Conservation (phyloP, 2,113 vertebrate species). For the Oxyruncus cristatus region DNA sequence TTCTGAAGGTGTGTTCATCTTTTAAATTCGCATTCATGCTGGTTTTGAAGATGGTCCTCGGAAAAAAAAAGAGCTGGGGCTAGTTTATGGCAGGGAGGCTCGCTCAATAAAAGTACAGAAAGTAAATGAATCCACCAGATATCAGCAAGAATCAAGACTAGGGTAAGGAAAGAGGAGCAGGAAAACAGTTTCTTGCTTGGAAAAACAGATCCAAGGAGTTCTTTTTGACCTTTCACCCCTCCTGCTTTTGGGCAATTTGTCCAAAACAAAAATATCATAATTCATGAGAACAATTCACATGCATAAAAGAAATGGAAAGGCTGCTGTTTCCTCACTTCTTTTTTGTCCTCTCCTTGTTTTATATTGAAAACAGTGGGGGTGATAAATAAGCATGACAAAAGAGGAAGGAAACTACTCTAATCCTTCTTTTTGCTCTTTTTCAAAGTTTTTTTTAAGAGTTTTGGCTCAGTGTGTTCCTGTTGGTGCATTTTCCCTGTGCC, state of each 20-base stretch:
- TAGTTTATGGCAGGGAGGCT: not conserved
- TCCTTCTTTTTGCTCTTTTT: not conserved
- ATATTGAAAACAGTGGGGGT: not conserved
- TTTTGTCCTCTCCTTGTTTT: not conserved
- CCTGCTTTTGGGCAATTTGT: not conserved
- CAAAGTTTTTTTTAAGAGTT: not conserved
- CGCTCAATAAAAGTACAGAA: not conserved
- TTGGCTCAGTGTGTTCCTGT: not conserved
- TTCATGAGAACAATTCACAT: not conserved
- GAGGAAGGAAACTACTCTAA: not conserved
- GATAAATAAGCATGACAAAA: not conserved
- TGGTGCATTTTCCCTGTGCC: not conserved
- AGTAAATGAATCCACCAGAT: not conserved
- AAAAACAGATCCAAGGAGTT: not conserved
- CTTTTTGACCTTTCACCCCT: not conserved
- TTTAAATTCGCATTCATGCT: not conserved
- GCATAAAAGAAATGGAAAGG: not conserved
- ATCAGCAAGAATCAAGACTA: not conserved
- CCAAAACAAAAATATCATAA: not conserved
- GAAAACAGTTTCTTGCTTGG: not conserved
- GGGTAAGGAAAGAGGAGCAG: not conserved
- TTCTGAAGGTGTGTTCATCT: not conserved
- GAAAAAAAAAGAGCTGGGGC: not conserved
- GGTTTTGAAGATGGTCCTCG: not conserved
- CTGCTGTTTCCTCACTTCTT: not conserved